Base-by-base conservation (phyloP, 2,797 vertebrate genomes). In the Poecile montanus region DNA sequence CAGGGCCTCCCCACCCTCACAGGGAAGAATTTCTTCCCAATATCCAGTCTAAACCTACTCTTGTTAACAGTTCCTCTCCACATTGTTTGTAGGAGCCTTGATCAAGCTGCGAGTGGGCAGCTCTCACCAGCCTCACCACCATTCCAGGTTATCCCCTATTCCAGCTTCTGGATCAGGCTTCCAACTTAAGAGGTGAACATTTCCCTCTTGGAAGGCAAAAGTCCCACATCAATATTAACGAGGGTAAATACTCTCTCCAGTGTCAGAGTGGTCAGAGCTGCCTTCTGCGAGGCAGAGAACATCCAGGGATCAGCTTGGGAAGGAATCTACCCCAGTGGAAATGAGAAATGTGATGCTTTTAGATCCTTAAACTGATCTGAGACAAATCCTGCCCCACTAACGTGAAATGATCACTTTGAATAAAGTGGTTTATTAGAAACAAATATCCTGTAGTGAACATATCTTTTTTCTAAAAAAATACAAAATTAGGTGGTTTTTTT, bases 81-180 rank as follows among this genome's bases (percentile, higher is more conserved):
- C 6, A 7, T 36, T 32, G 47, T 38, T 60, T 47, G 34, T 0
- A 72, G 51, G 15, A 53, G 5, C 20, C 10, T 23, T 71, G n/a
- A 30, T 10, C 29, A 62, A 48, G 15, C 23, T 60, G n/a, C 2
- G 2, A 9, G 18, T 21, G n/a, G 29, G 20, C 22, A 83, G 17
- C 16, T 44, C 22, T 26, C 40, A 4, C 10, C 0, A 0, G 17
- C 20, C 29, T 58, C 1, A 0, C 2, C 47, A 34, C 26, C 10
- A 5, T 22, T 58, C 36, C 71, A 47, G 27, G 19, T 0, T 26
- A 32, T 50, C 3, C 4, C 13, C 11, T 29, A 2, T 25, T 76
- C 26, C 18, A 16, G 4, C 9, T 45, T 50, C 22, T 61, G 34
- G 16, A 26, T 42, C 50, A 67, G 18, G 8, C 17, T 58, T 62